Conservation (phyloP, 2,113 vertebrate genomes). For the Forbesichthys papilliferus region DNA sequence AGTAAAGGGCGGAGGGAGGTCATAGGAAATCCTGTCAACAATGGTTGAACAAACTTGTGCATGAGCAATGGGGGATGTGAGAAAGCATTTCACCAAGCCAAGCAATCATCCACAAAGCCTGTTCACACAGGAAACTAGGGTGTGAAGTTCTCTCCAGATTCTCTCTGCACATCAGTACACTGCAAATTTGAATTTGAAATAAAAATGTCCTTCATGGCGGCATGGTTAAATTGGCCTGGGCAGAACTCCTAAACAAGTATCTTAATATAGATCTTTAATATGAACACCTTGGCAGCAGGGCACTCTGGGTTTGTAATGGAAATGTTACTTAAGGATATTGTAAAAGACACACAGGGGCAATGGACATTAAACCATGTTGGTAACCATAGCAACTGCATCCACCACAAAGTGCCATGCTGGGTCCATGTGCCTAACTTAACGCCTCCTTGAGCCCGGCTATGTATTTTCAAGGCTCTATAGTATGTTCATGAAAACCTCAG, state of each 20-base stretch:
- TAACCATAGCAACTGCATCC: conserved; percentile 69
- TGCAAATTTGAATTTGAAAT: background rate
- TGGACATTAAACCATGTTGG: conserved; percentile 23
- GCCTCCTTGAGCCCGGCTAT: too few relatives aligned
- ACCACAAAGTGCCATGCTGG: conserved; percentile 39
- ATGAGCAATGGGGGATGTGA: conserved; percentile 50
- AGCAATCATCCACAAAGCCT: conserved; percentile 47
- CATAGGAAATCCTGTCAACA: conserved; percentile 72
- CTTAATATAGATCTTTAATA: background rate
- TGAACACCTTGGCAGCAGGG: background rate
- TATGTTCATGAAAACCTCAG: too few relatives aligned
- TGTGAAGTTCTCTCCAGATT: too few relatives aligned
- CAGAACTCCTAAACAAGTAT: background rate
- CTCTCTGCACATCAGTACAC: too few relatives aligned
- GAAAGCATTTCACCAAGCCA: conserved; percentile 31
- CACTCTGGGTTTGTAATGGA: conserved; percentile 2
- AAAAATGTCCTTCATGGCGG: background rate
- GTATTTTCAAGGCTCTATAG: too few relatives aligned
- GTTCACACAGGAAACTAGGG: conserved; percentile 26
- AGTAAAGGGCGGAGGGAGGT: conserved; percentile 30
- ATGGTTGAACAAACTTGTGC: conserved; percentile 62
- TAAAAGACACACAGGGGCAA: conserved; percentile 39
- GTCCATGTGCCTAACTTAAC: conserved; percentile 26
- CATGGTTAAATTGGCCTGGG: too few relatives aligned
- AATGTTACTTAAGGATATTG: conserved; percentile 32